These are phyloP conservation scores for Lagocephalus sceleratus DNA, from an alignment of 2,797 vertebrate genomes.

Conservation along the genomic window DNA sequence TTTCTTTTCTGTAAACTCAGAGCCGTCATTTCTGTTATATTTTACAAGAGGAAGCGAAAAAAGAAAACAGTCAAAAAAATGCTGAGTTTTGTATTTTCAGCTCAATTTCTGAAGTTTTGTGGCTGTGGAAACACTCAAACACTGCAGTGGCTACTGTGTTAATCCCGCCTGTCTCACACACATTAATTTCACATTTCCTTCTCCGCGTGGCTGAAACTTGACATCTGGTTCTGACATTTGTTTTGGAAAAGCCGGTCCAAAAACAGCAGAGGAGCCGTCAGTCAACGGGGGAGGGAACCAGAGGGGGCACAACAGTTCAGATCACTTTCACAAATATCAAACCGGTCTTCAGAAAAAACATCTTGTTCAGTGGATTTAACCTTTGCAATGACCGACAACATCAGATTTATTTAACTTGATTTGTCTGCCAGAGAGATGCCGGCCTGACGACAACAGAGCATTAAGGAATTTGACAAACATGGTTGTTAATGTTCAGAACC, in stretches of 20 bases:
- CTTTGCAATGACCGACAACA: no score
- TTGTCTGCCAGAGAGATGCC: not conserved
- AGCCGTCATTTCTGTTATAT: no score
- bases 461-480: slow-evolving; percentile 1
- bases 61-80: no score
- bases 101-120: no score
- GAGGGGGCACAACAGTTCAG: not conserved
- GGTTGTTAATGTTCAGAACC: not conserved
- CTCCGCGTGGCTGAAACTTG: slow-evolving; percentile 4
- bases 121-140: no score
- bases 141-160: no score
- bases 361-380: not conserved
- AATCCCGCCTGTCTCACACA: no score
- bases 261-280: slow-evolving; percentile 20
- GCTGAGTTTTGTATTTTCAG: no score
- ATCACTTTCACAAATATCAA: not conserved
- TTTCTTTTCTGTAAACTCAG: no score
- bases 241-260: slow-evolving; percentile 7
- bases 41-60: no score
- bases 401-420: no score
- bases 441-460: not conserved
- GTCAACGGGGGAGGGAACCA: not conserved
- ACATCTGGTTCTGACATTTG: slow-evolving; percentile 46
- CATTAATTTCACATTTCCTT: not conserved
- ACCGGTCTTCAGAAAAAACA: not conserved